Conservation (phyloP, 2,797 vertebrate genomes). For the Eurystomus glaucurus region DNA sequence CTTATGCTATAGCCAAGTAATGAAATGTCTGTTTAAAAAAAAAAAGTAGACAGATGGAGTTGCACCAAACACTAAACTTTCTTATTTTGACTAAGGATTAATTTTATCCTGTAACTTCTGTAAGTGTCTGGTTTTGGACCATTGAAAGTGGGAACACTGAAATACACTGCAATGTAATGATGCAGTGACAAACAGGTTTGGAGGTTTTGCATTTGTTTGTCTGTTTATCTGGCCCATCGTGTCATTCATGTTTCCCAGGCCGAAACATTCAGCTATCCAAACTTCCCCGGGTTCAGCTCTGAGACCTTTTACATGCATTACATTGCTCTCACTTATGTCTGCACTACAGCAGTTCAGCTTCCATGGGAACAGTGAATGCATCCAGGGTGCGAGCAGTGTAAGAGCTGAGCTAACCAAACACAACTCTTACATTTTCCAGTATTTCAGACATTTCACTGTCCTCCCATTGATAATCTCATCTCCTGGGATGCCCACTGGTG, state of each 20-base stretch:
- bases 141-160: neutral
- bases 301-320: neutral
- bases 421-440: neutral
- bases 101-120: neutral
- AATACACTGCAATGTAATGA: neutral
- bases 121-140: neutral
- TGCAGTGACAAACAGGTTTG: neutral
- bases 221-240: neutral
- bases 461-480: neutral
- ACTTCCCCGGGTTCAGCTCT: neutral
- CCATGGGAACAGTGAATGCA: neutral
- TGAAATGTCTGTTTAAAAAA: neutral
- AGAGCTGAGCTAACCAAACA: neutral
- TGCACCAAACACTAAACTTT: neutral
- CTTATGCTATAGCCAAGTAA: neutral
- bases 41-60: neutral
- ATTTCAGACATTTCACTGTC: neutral
- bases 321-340: fast-evolving
- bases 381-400: neutral
- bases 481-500: neutral
- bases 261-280: neutral
- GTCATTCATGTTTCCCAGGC: neutral
- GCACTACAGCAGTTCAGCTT: neutral
- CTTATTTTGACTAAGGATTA: neutral
- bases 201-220: neutral